Percentiles rank a stretch among this genome's conserved stretches.
Conservation (phyloP, 2,797 vertebrate genomes). For the Gambusia yucatana region DNA sequence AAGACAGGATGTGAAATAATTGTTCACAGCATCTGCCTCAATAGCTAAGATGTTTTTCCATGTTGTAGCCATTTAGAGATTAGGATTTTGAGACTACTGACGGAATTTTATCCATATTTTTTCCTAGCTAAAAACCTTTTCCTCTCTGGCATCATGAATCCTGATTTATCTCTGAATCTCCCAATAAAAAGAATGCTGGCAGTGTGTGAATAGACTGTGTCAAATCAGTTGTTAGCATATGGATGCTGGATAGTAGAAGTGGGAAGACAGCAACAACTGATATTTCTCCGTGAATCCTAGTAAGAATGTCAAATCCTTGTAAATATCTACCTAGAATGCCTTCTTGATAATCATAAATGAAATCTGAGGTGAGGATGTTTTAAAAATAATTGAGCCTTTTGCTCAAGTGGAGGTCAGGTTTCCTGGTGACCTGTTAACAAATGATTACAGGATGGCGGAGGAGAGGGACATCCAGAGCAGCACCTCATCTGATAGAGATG, state of each 20-base stretch:
- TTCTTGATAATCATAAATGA: conserved; percentile 33
- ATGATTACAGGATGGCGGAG: not conserved
- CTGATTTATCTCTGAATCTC: conserved; percentile 32
- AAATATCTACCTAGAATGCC: conserved; percentile 26
- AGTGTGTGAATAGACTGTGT: conserved; percentile 32
- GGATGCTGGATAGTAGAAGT: conserved; percentile 23
- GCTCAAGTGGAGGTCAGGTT: not conserved
- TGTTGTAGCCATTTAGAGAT: not conserved
- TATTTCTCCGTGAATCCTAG: conserved; percentile 18
- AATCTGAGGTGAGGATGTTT: conserved; percentile 14
- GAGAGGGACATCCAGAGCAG: not conserved
- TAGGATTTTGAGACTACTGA: conserved; percentile 15
- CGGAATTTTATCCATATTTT: conserved; percentile 3
- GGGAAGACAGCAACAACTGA: conserved; percentile 35
- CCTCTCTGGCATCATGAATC: conserved; percentile 21
- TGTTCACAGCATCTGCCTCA: conserved; percentile 7
- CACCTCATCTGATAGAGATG: not conserved
- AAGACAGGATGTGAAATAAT: conserved; percentile 31
- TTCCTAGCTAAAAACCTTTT: conserved; percentile 19
- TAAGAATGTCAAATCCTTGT: conserved; percentile 22
- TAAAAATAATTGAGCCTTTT: not conserved
- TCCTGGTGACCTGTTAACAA: not conserved
- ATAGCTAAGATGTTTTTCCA: conserved; percentile 16
- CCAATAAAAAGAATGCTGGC: conserved; percentile 21
- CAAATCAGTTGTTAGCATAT: conserved; percentile 45